phyloP scores from a whole-genome alignment of 2,888 invertebrate genomes.

The Andrena minutula region DNA sequence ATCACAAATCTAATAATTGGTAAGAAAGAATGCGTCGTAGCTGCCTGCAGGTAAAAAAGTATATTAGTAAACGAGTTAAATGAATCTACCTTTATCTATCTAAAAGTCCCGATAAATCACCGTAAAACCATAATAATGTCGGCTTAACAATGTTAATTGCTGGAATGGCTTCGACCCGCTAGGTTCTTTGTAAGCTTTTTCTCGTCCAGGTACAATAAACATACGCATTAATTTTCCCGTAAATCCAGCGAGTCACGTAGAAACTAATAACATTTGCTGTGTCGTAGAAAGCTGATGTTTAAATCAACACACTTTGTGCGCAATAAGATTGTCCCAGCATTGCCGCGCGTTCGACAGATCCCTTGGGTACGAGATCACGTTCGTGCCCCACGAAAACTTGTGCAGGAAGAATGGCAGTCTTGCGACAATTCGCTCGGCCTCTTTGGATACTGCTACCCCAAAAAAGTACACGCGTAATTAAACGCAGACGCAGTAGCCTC shows the following conservation, averaged over 20 bases:
- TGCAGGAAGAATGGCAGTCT: slow-evolving; percentile 33
- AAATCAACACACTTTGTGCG: slow-evolving; percentile 68
- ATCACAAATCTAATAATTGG: slow-evolving; percentile 73
- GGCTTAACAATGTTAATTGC: slow-evolving; percentile 77
- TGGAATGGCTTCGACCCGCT: slow-evolving; percentile 59
- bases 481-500: background rate
- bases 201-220: slow-evolving; percentile 55
- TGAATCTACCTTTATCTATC: slow-evolving; percentile 48
- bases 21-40: slow-evolving; percentile 72
- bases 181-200: slow-evolving; percentile 64
- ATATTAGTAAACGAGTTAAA: slow-evolving; percentile 65
- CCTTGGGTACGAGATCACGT: slow-evolving; percentile 45
- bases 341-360: slow-evolving; percentile 51
- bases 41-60: slow-evolving; percentile 65
- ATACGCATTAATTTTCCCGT: slow-evolving; percentile 59
- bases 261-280: slow-evolving; percentile 65
- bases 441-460: slow-evolving; percentile 1
- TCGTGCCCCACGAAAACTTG: slow-evolving; percentile 48
- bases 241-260: slow-evolving; percentile 54
- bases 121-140: slow-evolving; percentile 56
- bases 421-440: slow-evolving; percentile 23
- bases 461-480: slow-evolving; percentile 38
- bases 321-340: slow-evolving; percentile 39
- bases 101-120: slow-evolving; percentile 75
- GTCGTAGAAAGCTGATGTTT: slow-evolving; percentile 77